Evolutionary conservation across 2,797 vertebrate genomes (phyloP).

Genomic region (Anabacerthia variegaticeps): DNA sequence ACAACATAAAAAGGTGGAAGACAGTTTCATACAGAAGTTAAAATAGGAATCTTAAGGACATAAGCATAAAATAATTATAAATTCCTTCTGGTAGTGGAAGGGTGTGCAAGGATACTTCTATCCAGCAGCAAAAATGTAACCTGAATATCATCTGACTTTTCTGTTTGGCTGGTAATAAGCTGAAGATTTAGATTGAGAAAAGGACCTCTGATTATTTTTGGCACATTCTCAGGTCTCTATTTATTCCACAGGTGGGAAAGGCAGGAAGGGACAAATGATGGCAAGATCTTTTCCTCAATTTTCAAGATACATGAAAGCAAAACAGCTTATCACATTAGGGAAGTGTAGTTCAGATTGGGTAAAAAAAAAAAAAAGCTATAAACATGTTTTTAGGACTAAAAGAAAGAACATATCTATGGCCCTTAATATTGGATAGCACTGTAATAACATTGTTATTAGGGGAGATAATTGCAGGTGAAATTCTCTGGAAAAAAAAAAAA

Average conservation of each 20-base stretch:
- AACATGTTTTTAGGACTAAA: background rate
- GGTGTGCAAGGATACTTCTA: background rate
- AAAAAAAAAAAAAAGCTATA: background rate
- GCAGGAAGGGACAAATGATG: background rate
- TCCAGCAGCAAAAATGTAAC: background rate
- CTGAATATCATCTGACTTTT: background rate
- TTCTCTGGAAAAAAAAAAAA: background rate
- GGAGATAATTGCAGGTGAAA: background rate
- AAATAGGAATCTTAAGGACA: background rate
- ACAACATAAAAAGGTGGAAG: background rate
- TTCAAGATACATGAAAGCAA: background rate
- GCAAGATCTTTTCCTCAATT: background rate
- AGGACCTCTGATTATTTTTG: background rate
- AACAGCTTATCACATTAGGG: background rate
- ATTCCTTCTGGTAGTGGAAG: background rate
- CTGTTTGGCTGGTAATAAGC: background rate
- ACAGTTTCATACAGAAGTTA: background rate
- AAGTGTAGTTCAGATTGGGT: background rate
- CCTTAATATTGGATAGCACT: rapidly evolving
- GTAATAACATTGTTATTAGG: background rate
- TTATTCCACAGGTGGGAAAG: background rate
- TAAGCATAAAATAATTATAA: background rate
- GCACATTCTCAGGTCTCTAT: background rate
- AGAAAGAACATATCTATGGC: background rate
- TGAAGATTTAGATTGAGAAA: background rate